Conservation (phyloP, 2,888 invertebrate species). For the Drosophila nigritarsus region DNA sequence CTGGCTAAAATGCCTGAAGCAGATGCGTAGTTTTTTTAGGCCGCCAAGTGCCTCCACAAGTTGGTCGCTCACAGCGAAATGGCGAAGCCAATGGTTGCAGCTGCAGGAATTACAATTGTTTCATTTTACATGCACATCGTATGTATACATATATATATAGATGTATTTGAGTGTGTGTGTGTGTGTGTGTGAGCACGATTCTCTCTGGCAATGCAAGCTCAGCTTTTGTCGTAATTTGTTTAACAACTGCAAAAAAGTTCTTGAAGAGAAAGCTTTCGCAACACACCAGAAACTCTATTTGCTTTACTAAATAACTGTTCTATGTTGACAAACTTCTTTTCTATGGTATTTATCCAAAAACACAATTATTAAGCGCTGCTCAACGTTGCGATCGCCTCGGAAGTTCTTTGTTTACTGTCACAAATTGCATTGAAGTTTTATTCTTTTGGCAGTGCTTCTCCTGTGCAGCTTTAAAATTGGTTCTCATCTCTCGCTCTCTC, state of each 20-base stretch:
- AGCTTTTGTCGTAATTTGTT: conserved; percentile 37
- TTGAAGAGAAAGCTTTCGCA: conserved; percentile 42
- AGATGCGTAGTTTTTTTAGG: conserved; percentile 76
- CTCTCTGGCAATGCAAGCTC: conserved; percentile 55
- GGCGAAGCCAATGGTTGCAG: conserved; percentile 79
- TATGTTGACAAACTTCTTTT: conserved; percentile 4
- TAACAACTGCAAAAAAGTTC: conserved; percentile 29
- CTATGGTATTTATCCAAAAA: conserved; percentile 14
- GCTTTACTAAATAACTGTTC: conserved; percentile 17
- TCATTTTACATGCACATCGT: conserved; percentile 13
- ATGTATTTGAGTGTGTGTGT: not conserved
- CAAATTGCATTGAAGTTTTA: conserved; percentile 68
- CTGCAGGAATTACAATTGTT: conserved; percentile 65
- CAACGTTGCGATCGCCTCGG: conserved; percentile 72
- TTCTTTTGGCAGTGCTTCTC: conserved; percentile 59
- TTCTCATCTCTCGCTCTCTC: conserved; percentile 68
- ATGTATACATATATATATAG: not conserved
- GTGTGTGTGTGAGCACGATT: conserved; percentile 14
- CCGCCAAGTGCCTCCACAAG: conserved; percentile 71
- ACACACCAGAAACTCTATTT: not conserved
- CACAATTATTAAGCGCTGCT: conserved; percentile 35
- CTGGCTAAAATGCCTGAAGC: conserved; percentile 74
- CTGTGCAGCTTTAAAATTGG: conserved; percentile 58
- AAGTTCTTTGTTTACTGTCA: conserved; percentile 83
- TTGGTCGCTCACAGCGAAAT: conserved; percentile 70